These are phyloP conservation scores for Pissodes strobi DNA, from an alignment of 1,140 invertebrate genomes.

Conservation along the genomic window DNA sequence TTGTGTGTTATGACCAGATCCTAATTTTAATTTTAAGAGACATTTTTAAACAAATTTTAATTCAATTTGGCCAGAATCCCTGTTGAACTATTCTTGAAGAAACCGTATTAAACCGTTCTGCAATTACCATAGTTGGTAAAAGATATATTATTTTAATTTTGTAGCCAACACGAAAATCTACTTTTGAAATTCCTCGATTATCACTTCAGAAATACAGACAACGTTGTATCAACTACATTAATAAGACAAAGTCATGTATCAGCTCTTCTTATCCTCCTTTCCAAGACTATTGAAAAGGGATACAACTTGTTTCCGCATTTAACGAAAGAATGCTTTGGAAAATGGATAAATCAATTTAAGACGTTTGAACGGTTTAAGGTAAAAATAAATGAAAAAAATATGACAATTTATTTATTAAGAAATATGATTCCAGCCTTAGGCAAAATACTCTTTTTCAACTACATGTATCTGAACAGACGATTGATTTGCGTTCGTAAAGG, in stretches of 20 bases:
- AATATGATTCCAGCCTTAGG: too few relatives aligned
- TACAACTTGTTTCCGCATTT: constrained; percentile 7
- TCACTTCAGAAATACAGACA: constrained; percentile 60
- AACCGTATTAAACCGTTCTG: too few relatives aligned
- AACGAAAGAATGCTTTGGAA: constrained; percentile 28
- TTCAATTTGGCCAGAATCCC: too few relatives aligned
- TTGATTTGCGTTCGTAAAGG: too few relatives aligned
- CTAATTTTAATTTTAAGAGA: too few relatives aligned
- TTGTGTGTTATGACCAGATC: too few relatives aligned
- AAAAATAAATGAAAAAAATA: background rate
- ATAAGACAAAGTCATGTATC: constrained; percentile 59
- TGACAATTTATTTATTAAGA: constrained; percentile 7
- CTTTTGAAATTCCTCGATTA: constrained; percentile 58
- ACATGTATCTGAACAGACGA: too few relatives aligned
- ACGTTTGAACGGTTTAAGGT: constrained; percentile 46
- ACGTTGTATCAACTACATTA: constrained; percentile 54
- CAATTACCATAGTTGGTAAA: too few relatives aligned
- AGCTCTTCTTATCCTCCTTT: constrained; percentile 55
- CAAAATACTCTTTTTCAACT: too few relatives aligned
- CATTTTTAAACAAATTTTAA: too few relatives aligned
- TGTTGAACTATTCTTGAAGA: too few relatives aligned
- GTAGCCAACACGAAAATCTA: constrained; percentile 35
- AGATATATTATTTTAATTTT: background rate
- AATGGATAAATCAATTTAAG: constrained; percentile 53
- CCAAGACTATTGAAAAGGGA: constrained; percentile 30